These are phyloP conservation scores for Mya arenaria DNA, from an alignment of 1,140 invertebrate species.

Conservation along the genomic window DNA sequence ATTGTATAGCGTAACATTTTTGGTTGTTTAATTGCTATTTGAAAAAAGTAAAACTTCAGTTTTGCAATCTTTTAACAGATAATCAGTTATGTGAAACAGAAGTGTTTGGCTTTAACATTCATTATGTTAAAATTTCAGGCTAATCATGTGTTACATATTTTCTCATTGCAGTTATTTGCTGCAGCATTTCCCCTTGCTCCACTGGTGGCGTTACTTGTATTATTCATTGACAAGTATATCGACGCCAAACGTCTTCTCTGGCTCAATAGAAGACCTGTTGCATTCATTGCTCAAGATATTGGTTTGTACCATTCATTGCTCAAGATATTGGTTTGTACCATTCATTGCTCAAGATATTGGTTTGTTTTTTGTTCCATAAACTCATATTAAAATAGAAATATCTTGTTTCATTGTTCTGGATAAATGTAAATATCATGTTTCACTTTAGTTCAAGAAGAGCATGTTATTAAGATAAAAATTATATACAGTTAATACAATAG, in stretches of 20 bases:
- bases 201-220: constrained; percentile 79
- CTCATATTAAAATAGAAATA: neutral
- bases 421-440: neutral
- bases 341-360: constrained; percentile 81
- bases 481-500: too few species aligned
- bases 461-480: too few species aligned
- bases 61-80: neutral
- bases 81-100: neutral
- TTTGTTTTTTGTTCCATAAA: constrained; percentile 62
- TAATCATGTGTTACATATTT: neutral
- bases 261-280: constrained; percentile 80
- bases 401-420: neutral
- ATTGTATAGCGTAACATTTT: too few species aligned
- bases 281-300: constrained; percentile 81
- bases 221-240: constrained; percentile 78
- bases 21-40: neutral
- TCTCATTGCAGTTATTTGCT: constrained; percentile 80
- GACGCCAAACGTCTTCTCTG: constrained; percentile 81
- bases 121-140: neutral
- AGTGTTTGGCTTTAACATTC: neutral
- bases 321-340: constrained; percentile 81
- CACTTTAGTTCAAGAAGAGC: too few species aligned
- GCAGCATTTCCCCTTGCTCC: constrained; percentile 82
- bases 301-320: constrained; percentile 79
- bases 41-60: neutral